A percentile compares a stretch with the other conserved stretches of the same genome.
phyloP scores from a whole-genome alignment of 2,888 invertebrate species.

The Saturnia pavonia region DNA sequence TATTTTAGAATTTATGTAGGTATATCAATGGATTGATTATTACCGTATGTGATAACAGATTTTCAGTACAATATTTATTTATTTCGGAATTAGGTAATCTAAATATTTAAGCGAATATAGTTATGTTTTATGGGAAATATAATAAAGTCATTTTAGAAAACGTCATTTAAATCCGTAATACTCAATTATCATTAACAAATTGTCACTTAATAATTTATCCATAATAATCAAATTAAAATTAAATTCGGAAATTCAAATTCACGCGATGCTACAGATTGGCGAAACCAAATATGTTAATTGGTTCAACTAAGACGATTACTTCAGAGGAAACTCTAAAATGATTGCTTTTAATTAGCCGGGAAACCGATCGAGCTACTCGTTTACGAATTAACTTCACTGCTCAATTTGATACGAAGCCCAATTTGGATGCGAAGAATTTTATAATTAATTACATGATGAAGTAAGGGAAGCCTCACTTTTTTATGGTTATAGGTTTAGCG shows the following conservation, averaged over 20 bases:
- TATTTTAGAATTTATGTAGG: too few species aligned
- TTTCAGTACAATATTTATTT: too few species aligned
- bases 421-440: not conserved
- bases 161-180: not conserved
- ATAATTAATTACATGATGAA: too few species aligned
- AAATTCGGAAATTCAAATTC: not conserved
- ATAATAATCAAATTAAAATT: not conserved
- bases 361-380: not conserved
- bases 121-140: not conserved
- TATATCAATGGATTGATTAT: too few species aligned
- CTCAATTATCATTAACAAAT: too few species aligned
- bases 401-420: not conserved
- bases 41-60: too few species aligned
- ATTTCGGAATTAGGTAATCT: too few species aligned
- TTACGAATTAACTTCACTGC: not conserved
- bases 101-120: too few species aligned
- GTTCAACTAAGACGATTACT: conserved; percentile 1
- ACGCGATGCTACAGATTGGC: not conserved
- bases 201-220: too few species aligned
- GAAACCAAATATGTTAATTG: conserved; percentile 14
- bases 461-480: too few species aligned
- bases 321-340: conserved; percentile 9
- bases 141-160: not conserved
- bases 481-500: too few species aligned
- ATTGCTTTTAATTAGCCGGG: conserved; percentile 13